These are phyloP conservation scores for Enteromius unitaeniatus DNA, from an alignment of 2,797 vertebrate genomes.

Conservation along the genomic window DNA sequence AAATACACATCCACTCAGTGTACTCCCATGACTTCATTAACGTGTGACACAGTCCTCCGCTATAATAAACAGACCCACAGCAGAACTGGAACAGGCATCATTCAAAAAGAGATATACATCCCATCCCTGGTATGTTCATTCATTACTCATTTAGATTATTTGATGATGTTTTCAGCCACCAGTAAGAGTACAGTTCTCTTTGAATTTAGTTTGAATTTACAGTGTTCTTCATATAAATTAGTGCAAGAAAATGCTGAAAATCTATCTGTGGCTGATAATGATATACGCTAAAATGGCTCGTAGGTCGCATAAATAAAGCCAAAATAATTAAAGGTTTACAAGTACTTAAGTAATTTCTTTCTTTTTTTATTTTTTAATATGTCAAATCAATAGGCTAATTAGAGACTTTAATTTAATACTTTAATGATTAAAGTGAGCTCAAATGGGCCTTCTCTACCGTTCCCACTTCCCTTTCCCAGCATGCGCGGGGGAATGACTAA, in stretches of 20 bases:
- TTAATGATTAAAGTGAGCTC: neutral
- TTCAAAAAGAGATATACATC: neutral
- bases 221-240: neutral
- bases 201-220: neutral
- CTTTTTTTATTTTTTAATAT: neutral
- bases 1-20: conserved; percentile 8
- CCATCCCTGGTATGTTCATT: neutral
- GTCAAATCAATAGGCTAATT: too few relatives aligned
- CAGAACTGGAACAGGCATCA: conserved; percentile 3
- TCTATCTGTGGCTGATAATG: neutral
- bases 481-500: neutral
- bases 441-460: neutral
- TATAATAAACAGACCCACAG: neutral
- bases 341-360: neutral
- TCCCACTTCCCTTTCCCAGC: neutral
- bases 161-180: neutral
- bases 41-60: neutral
- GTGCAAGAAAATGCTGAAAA: neutral
- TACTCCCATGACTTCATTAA: conserved; percentile 7
- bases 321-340: neutral
- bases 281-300: neutral
- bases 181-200: neutral
- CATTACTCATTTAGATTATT: conserved; percentile 14
- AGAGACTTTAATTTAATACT: too few relatives aligned
- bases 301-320: neutral